phyloP scores from a whole-genome alignment of 2,113 vertebrate genomes.

The Eubucco bourcierii region DNA sequence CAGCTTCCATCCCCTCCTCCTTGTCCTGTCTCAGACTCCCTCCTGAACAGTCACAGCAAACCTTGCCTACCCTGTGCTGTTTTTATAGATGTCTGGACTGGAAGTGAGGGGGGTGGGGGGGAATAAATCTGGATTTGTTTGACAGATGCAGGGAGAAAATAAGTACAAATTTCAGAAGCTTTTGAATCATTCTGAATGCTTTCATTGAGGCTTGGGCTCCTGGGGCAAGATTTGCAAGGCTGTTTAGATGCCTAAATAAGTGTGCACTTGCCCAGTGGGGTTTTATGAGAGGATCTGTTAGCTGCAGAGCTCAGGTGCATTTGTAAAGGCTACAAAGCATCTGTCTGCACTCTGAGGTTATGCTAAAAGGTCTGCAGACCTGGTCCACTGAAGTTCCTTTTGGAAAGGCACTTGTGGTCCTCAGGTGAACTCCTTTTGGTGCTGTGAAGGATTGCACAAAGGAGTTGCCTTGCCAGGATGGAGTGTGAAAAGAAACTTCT shows the following conservation, averaged over 20 bases:
- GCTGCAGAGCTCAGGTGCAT: background rate
- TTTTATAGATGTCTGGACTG: background rate
- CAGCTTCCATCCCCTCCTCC: too few species aligned
- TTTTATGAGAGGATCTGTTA: background rate
- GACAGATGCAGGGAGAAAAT: background rate
- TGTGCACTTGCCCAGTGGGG: background rate
- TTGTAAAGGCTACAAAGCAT: background rate
- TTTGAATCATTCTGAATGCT: background rate
- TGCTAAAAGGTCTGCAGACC: background rate
- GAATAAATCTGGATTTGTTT: background rate
- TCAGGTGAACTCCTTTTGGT: background rate
- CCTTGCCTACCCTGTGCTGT: too few species aligned
- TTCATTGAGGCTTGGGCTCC: background rate
- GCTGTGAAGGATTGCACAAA: background rate
- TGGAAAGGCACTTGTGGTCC: background rate
- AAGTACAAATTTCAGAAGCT: background rate
- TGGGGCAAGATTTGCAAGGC: background rate
- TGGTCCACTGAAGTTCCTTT: background rate
- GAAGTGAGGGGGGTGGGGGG: background rate
- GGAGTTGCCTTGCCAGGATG: fast-evolving
- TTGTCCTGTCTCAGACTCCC: too few species aligned
- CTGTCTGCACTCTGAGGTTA: background rate
- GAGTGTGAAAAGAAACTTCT: too few species aligned
- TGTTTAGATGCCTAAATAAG: background rate
- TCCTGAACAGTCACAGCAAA: background rate